Evolutionary conservation across 1,140 invertebrate species (phyloP).

Genomic region (Lucilia sericata): DNA sequence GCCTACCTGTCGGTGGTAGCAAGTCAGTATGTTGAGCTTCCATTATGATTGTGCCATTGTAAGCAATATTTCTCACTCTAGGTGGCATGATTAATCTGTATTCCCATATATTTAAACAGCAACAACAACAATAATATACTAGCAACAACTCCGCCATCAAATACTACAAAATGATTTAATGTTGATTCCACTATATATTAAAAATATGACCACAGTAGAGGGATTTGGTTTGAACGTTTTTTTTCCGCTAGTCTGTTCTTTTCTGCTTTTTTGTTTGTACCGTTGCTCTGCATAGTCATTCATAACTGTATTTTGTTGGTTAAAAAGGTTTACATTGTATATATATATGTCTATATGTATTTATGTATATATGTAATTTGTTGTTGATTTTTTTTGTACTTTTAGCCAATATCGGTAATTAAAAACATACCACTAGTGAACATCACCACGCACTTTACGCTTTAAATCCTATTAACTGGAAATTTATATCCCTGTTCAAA

Average conservation of each 20-base stretch:
- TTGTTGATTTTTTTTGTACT: not conserved
- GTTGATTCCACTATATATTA: slow-evolving; percentile 5
- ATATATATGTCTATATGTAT: too few relatives aligned
- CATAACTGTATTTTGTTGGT: slow-evolving; percentile 15
- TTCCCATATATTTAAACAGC: slow-evolving; percentile 17
- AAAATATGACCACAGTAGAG: not conserved
- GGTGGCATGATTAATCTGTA: slow-evolving; percentile 28
- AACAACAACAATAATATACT: not conserved
- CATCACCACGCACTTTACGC: not conserved
- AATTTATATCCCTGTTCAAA: slow-evolving; percentile 3
- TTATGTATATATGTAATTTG: not conserved
- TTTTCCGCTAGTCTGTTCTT: not conserved
- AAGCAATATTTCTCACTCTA: slow-evolving; percentile 26
- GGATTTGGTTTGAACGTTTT: not conserved
- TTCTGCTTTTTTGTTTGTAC: not conserved
- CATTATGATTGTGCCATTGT: slow-evolving; percentile 23
- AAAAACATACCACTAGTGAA: slow-evolving; percentile 28
- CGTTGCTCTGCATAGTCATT: not conserved
- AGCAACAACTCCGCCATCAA: not conserved
- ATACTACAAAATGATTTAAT: not conserved
- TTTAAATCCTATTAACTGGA: slow-evolving; percentile 41
- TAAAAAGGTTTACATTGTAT: not conserved
- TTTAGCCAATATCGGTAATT: slow-evolving; percentile 37
- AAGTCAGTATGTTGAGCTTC: not conserved
- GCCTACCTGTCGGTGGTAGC: not conserved